These are phyloP conservation scores for Panorpa germanica DNA, from an alignment of 2,888 invertebrate genomes.

Conservation along the genomic window DNA sequence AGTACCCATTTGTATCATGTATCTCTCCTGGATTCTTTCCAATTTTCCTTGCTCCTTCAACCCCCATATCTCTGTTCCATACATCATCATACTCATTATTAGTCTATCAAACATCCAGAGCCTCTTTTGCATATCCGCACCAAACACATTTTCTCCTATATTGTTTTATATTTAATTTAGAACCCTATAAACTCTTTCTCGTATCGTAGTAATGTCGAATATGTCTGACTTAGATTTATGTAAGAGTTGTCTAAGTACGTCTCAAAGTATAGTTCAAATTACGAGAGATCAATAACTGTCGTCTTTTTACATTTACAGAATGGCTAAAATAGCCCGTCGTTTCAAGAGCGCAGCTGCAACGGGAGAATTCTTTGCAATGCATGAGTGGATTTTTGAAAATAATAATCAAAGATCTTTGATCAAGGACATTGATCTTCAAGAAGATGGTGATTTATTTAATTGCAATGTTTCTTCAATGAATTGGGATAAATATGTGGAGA, in stretches of 20 bases:
- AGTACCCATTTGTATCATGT: too few relatives aligned
- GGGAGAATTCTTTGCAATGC: conserved; percentile 68
- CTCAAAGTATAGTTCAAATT: too few relatives aligned
- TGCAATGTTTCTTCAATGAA: conserved; percentile 44
- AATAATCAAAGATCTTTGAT: conserved; percentile 39
- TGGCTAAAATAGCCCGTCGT: conserved; percentile 66
- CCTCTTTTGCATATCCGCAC: too few relatives aligned
- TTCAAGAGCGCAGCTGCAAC: conserved; percentile 59
- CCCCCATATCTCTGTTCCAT: too few relatives aligned
- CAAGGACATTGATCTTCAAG: conserved; percentile 26
- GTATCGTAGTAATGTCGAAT: neutral
- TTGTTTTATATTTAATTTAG: conserved; percentile 4
- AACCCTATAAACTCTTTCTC: neutral
- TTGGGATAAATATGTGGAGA: conserved; percentile 64
- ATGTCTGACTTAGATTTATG: neutral
- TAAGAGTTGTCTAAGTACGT: neutral
- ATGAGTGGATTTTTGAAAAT: conserved; percentile 65
- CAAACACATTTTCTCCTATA: conserved; percentile 10
- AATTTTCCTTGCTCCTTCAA: too few relatives aligned
- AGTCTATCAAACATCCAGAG: too few relatives aligned
- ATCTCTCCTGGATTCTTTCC: too few relatives aligned
- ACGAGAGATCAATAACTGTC: too few relatives aligned
- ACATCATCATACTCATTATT: too few relatives aligned
- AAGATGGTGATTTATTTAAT: conserved; percentile 39
- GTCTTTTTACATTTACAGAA: conserved; percentile 37